phyloP scores from a whole-genome alignment of 2,888 invertebrate species.

The Crepidodera aurea region DNA sequence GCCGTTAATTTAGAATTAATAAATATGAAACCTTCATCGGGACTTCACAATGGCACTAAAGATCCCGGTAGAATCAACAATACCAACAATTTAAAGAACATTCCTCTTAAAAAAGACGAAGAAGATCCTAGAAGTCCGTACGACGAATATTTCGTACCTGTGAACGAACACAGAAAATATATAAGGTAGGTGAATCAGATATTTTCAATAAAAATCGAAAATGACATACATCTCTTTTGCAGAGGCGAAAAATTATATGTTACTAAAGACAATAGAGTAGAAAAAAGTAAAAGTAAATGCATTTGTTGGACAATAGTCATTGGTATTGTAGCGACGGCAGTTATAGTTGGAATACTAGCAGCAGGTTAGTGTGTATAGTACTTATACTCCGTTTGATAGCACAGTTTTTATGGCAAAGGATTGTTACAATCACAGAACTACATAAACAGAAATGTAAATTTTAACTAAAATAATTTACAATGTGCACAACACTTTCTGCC shows the following conservation, averaged over 20 bases:
- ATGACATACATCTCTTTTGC: background rate
- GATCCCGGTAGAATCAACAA: conserved; percentile 54
- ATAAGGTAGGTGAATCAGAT: conserved; percentile 70
- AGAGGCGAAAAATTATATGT: conserved; percentile 85
- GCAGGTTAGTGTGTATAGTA: conserved; percentile 78
- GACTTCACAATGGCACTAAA: conserved; percentile 60
- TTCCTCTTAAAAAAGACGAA: conserved; percentile 71
- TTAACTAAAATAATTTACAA: no score
- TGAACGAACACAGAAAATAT: conserved; percentile 84
- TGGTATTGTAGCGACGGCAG: conserved; percentile 70
- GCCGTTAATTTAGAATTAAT: conserved; percentile 83
- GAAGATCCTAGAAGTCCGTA: conserved; percentile 76
- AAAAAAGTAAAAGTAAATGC: conserved; percentile 71
- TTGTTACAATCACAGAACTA: no score
- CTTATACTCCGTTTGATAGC: no score
- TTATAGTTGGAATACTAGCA: conserved; percentile 76
- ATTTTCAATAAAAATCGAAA: background rate
- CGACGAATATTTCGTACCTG: conserved; percentile 86
- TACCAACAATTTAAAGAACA: conserved; percentile 55
- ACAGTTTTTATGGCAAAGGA: no score
- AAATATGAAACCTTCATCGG: conserved; percentile 72
- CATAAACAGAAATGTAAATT: no score
- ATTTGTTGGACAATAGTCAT: conserved; percentile 76
- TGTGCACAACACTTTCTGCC: no score
- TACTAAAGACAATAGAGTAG: conserved; percentile 79